Base-by-base conservation (phyloP, 2,797 vertebrate species). In the Catamblyrhynchus diadema region DNA sequence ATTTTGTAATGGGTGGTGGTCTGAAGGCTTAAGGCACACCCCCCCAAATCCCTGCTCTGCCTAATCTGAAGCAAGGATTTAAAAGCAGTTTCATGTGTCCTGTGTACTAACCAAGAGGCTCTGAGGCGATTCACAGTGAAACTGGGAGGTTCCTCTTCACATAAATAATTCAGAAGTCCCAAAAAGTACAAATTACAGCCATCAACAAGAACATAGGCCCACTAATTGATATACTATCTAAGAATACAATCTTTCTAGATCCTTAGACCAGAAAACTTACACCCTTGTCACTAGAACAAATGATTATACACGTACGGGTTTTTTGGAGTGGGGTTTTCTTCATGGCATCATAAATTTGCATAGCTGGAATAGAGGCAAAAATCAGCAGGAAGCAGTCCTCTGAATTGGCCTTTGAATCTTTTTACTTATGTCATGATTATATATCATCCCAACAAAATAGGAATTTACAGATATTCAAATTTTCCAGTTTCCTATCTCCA, bases 251-350 rank as follows among this genome's bases (percentile, higher is more conserved):
- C 24, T 61, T 37, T 44, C 5, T 15, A 65, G 25, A 45, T 44
- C 22, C 8, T 62, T 48, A 67, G 53, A 30, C 37, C 30, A 37
- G n/a, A 14, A 80, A 73, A 51, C 0, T 66, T 77, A 30, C 2
- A 24, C 2, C 2, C 9, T 44, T 86, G 8, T 45, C 35, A 35
- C n/a, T 42, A 20, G n/a, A 82, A 53, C 5, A 69, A 74, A 27
- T 9, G 9, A 12, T 69, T 59, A 10, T 44, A 54, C 3, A 6
- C 0, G 1, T 35, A 8, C 2, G 45, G 8, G 10, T 61, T 7
- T 20, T 80, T 81, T 44, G 41, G 9, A 15, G 3, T 37, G 8
- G 10, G 3, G 8, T 12, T 81, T 74, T 45, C 27, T 33, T 54
- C 23, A 22, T 47, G 22, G 18, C 17, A 47, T n/a, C 19, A 35